Conservation (phyloP, 1,140 invertebrate species). For the Mamestra configurata region DNA sequence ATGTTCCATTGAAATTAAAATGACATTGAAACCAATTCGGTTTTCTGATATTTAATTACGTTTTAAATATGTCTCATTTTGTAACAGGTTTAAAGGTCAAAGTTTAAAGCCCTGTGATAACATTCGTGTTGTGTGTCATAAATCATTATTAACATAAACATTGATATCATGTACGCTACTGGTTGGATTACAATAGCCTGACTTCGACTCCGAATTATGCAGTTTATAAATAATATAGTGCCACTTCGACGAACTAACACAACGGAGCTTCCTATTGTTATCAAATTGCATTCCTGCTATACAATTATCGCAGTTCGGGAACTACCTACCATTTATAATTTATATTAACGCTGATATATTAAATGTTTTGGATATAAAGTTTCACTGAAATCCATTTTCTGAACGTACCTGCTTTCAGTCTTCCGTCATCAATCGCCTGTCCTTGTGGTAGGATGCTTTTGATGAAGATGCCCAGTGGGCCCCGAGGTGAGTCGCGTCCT, state of each 20-base stretch:
- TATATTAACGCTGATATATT: not conserved
- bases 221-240: slow-evolving; percentile 61
- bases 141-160: slow-evolving; percentile 55
- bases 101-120: slow-evolving; percentile 35
- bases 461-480: slow-evolving; percentile 96
- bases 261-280: slow-evolving; percentile 69
- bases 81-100: slow-evolving; percentile 41
- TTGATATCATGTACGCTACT: slow-evolving; percentile 42
- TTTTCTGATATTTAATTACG: slow-evolving; percentile 1
- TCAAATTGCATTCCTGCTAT: slow-evolving; percentile 65
- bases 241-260: slow-evolving; percentile 59
- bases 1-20: slow-evolving; percentile 39
- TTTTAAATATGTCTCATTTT: slow-evolving; percentile 25
- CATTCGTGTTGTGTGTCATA: slow-evolving; percentile 34
- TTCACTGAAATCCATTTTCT: not conserved
- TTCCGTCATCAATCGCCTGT: slow-evolving; percentile 95
- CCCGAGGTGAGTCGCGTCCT: slow-evolving; percentile 95
- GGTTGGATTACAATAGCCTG: slow-evolving; percentile 54
- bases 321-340: slow-evolving; percentile 13
- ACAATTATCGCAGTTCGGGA: slow-evolving; percentile 31
- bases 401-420: slow-evolving; percentile 90
- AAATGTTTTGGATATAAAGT: not conserved
- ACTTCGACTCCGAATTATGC: slow-evolving; percentile 52
- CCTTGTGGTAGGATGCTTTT: slow-evolving; percentile 96
- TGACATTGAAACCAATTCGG: slow-evolving; percentile 48